Base-by-base conservation (phyloP, 2,113 vertebrate genomes). In the Neogale vison region DNA sequence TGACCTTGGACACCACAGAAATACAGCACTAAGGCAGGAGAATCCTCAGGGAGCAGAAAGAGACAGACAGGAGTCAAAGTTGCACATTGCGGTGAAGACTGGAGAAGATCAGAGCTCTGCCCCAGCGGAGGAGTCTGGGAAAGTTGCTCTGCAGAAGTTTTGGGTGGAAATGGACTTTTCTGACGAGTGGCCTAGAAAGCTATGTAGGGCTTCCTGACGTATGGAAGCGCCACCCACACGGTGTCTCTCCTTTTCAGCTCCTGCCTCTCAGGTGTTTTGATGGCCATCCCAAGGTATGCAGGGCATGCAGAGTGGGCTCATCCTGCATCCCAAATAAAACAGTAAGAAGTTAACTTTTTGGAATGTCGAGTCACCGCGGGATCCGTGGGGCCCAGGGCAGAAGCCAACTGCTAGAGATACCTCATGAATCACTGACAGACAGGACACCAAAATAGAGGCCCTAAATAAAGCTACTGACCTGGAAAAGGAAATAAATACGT, bases 351-450 rank as follows among this genome's bases (percentile, higher is more conserved):
- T 80, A 91, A 94, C 61, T 92, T 90, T 45, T 59, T 31, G 95
- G 77, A 94, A 69, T 14, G 18, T 7, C 34, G n/a, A 82, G 65
- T 79, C 57, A 47, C 81, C 9, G 21, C 74, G 92, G 90, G 83
- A 71, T 77, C 42, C 1, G 3, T 47, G 29, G 61, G 57, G 69
- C 92, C 88, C 94, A 52, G 65, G 77, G 71, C 86, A 65, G 93
- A 90, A 95, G 91, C 93, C 77, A 86, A 82, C 55, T 45, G 88
- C 47, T 77, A 81, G 96, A 93, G 94, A 88, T 31, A 77, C 34
- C 81, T 86, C 97, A 97, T 96, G 96, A 98, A 97, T 98, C 97
- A 94, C 84, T 88, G 94, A 93, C 91, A 93, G 90, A 79, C 93
- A 95, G 89, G 72, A 91, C 88, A 95, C 95, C 65, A 85, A 97